Evolutionary conservation across 2,888 invertebrate genomes (phyloP).

Genomic region (Stictocephala bisonia): DNA sequence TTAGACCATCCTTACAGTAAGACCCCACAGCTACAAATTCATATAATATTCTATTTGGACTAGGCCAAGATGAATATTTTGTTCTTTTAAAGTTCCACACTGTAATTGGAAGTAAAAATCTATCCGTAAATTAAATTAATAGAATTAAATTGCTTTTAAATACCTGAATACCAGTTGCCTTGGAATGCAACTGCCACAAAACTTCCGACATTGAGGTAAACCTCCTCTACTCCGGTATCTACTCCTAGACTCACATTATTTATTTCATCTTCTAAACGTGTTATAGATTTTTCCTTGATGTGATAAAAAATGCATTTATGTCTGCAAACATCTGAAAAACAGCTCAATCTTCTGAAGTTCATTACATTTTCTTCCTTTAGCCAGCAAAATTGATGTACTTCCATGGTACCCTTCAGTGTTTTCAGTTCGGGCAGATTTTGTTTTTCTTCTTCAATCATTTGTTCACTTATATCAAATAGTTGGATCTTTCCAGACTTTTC

Average conservation of each 20-base stretch:
- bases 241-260: no score
- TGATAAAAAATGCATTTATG: neutral
- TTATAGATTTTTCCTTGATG: neutral
- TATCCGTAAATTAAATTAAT: no score
- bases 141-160: no score
- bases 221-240: no score
- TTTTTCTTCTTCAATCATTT: neutral
- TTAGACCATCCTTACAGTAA: neutral
- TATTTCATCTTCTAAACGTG: neutral
- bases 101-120: no score
- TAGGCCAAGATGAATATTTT: no score
- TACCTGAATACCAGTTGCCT: constrained; percentile 1
- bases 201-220: neutral
- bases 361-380: neutral
- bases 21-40: neutral
- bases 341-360: constrained; percentile 24
- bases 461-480: neutral
- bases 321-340: constrained; percentile 7
- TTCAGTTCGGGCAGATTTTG: neutral
- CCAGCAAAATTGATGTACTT: constrained; percentile 42
- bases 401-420: constrained; percentile 27
- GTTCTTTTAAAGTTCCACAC: no score
- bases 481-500: neutral
- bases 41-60: neutral
- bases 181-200: neutral